Conservation (phyloP, 2,888 invertebrate species). For the Adineta ricciae region DNA sequence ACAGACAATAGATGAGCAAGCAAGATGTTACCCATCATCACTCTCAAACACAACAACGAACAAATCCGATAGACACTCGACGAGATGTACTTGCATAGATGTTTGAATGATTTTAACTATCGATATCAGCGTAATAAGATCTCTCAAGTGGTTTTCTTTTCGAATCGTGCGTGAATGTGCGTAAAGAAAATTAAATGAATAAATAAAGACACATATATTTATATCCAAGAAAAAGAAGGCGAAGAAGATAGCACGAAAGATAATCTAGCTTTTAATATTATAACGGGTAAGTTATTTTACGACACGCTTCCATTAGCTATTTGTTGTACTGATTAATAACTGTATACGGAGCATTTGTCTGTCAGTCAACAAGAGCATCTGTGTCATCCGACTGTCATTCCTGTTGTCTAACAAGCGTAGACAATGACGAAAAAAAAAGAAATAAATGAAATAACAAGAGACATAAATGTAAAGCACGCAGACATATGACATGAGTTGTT, state of each 20-base stretch:
- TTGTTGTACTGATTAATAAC: background rate
- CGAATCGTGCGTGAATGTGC: background rate
- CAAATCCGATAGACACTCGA: background rate
- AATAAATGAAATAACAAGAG: background rate
- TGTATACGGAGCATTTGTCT: background rate
- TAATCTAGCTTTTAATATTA: background rate
- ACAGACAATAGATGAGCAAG: slow-evolving; percentile 7
- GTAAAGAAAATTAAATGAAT: background rate
- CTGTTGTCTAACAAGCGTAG: background rate
- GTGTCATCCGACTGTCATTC: background rate
- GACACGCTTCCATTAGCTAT: background rate
- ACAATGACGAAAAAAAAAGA: background rate
- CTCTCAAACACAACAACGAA: background rate
- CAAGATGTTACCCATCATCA: background rate
- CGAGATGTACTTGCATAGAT: background rate
- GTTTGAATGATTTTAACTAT: background rate
- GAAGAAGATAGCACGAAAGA: background rate
- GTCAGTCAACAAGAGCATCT: slow-evolving; percentile 9
- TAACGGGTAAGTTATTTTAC: background rate
- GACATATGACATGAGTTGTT: background rate
- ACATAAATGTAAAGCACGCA: background rate
- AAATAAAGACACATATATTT: background rate
- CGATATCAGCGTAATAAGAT: background rate
- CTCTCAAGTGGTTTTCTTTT: background rate
- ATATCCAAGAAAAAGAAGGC: background rate